phyloP scores from a whole-genome alignment of 2,113 vertebrate species.

The Sardina pilchardus region DNA sequence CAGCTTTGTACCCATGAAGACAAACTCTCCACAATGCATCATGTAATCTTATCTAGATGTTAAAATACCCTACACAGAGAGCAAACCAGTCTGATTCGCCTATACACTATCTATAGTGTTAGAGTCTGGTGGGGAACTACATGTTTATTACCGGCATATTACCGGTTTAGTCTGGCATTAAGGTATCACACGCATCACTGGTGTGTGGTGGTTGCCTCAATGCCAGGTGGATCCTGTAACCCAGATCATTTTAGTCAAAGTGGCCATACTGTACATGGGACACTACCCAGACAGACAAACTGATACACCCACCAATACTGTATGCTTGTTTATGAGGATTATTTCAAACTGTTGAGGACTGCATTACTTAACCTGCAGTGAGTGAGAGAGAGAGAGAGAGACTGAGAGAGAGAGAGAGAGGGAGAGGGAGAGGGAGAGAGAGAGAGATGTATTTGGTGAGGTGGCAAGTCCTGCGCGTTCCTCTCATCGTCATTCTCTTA shows the following conservation, averaged over 20 bases:
- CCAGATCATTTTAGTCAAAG: not conserved
- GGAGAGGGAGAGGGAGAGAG: not conserved
- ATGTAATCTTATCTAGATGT: not conserved
- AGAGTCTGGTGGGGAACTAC: too few relatives aligned
- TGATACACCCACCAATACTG: not conserved
- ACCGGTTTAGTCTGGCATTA: not conserved
- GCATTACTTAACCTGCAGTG: not conserved
- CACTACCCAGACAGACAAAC: not conserved
- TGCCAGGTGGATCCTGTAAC: not conserved
- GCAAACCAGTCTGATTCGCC: too few relatives aligned
- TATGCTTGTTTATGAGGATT: not conserved
- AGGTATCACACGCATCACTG: not conserved
- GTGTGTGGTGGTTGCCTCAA: not conserved
- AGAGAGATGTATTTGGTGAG: constrained; percentile 58
- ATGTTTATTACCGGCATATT: too few relatives aligned
- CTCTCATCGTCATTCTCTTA: constrained; percentile 42
- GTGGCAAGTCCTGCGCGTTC: constrained; percentile 61
- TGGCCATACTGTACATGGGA: not conserved
- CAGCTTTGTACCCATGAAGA: not conserved
- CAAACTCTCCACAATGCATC: not conserved
- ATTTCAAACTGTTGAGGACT: not conserved
- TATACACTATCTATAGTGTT: not conserved
- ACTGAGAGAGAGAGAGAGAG: not conserved
- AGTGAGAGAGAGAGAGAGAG: too few relatives aligned
- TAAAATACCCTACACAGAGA: not conserved